Evolutionary conservation across 2,888 invertebrate species (phyloP), one percentile per base, ranked within the genome.

Genomic region (Hypercompe scribonia): DNA sequence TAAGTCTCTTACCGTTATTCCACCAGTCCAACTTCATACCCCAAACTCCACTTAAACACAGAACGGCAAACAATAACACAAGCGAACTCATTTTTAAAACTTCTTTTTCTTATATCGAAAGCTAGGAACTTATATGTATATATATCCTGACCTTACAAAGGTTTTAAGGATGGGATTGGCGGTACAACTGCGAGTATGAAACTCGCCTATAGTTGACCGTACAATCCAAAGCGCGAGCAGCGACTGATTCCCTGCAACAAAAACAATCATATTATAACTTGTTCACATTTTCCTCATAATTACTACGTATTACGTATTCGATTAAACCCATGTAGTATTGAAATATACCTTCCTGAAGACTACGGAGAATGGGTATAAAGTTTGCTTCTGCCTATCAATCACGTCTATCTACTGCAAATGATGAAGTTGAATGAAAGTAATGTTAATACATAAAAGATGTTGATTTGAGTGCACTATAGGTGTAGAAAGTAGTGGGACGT

Each of bases 121-220:
- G 46, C 54, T 76, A 78, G 84, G 86, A 85, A 85, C 80, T 74
- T n/a, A n/a, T n/a, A n/a, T n/a, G n/a, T n/a, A n/a, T n/a, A 72
- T 68, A 24, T 63, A 85, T 84, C 84, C 84, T 80, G 78, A 72
- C 70, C 73, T 77, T 50, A 69, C 0, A 77, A 72, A 84, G 84
- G 69, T 70, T 34, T 82, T 75, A 81, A 71, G 84, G 84, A 86
- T 71, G 1, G 68, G 77, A 81, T 76, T 72, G 73, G 61, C 74
- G 83, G 84, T 65, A 63, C 84, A 84, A 84, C 84, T 77, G 71
- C 83, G 79, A 86, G 81, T 82, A 46, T 50, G 28, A 18, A 3
- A 34, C 84, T 84, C 82, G 76, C 81, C n/a, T 81, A 74, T 74
- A 84, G 84, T 86, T 86, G 84, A 74, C 86, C 86, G 83, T 65